Conservation (phyloP, 2,797 vertebrate species). For the Hydrophis major region DNA sequence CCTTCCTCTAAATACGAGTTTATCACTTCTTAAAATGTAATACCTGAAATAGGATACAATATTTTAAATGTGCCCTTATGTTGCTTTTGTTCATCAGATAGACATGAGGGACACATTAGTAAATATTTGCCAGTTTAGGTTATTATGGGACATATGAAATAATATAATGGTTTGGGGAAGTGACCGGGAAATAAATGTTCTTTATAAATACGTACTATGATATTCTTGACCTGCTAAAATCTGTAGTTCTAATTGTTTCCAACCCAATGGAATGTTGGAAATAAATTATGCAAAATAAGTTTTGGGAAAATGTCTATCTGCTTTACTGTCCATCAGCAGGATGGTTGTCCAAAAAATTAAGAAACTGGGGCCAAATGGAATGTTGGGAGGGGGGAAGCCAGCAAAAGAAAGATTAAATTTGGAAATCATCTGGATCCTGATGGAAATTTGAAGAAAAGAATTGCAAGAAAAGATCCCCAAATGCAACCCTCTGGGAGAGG, state of each 20-base stretch:
- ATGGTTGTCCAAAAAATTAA: background rate
- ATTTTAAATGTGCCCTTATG: background rate
- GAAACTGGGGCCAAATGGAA: background rate
- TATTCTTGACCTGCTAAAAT: background rate
- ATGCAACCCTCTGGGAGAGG: background rate
- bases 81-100: background rate
- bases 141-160: background rate
- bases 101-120: background rate
- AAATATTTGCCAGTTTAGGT: background rate
- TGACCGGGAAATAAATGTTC: background rate
- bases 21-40: background rate
- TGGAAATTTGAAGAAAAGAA: background rate
- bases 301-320: background rate
- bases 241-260: background rate
- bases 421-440: background rate
- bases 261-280: background rate
- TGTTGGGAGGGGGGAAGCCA: background rate
- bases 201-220: background rate
- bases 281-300: background rate
- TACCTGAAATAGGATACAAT: background rate
- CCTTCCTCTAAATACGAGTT: background rate
- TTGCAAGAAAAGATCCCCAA: background rate
- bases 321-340: background rate
- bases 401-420: background rate
- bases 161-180: background rate